Evolutionary conservation across 2,888 invertebrate species (phyloP).

Genomic region (Parnassius apollo): DNA sequence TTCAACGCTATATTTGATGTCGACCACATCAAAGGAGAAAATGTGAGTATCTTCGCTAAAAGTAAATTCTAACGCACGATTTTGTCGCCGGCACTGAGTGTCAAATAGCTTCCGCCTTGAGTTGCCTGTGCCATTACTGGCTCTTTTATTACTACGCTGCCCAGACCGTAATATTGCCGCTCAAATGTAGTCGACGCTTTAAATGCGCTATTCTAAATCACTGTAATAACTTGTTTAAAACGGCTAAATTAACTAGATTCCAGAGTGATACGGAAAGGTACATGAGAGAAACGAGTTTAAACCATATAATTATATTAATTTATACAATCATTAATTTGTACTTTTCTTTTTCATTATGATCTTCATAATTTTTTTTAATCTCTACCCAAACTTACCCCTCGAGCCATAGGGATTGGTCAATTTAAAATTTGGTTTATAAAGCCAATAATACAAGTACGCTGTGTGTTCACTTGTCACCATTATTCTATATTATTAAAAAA

Average conservation of each 20-base stretch:
- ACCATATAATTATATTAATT: background rate
- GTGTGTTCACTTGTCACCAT: too few species aligned
- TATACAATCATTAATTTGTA: background rate
- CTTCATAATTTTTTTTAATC: too few species aligned
- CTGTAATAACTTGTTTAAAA: constrained; percentile 21
- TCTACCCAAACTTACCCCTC: too few species aligned
- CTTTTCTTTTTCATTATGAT: background rate
- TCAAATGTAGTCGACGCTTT: constrained; percentile 26
- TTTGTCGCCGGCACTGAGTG: constrained; percentile 19
- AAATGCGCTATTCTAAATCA: constrained; percentile 21
- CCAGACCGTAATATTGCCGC: constrained; percentile 18
- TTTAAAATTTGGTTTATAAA: too few species aligned
- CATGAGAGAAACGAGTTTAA: background rate
- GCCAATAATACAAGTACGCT: too few species aligned
- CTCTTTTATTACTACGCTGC: constrained; percentile 26
- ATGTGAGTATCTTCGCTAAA: constrained; percentile 14
- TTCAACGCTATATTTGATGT: too few species aligned
- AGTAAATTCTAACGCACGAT: constrained; percentile 25
- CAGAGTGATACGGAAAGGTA: background rate
- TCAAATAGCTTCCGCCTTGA: constrained; percentile 25
- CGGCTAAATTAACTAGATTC: constrained; percentile 18
- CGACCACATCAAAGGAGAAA: background rate
- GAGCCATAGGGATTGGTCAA: too few species aligned
- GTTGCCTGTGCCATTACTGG: constrained; percentile 25
- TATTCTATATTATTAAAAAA: too few species aligned